Base-by-base conservation (phyloP, 1,140 invertebrate species). In the Trichonephila inaurata region DNA sequence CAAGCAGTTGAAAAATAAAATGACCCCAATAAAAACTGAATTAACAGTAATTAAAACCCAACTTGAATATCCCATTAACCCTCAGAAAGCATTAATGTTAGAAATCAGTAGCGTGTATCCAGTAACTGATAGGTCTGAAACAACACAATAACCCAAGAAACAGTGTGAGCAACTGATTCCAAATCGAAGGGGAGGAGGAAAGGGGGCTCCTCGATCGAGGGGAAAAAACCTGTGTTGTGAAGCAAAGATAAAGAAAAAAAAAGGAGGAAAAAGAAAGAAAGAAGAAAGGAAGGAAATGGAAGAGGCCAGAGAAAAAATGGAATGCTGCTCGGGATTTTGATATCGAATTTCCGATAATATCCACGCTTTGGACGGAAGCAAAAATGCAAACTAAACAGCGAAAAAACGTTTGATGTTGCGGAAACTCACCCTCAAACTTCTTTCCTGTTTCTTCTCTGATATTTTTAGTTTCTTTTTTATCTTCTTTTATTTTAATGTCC, bases 331-430 rank as follows among this genome's bases (percentile, higher is more conserved):
- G 28, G 81, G 90, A 91, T 85, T 91, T 91, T 91, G 77, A 85
- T 91, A 91, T 91, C 90, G 90, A 91, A 91, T 91, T 91, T 91
- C 90, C 90, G 90, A 91, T 91, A 91, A 91, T 91, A 91, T 91
- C 90, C 90, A 81, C 66, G 90, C 60, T 83, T 58, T 82, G 40
- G 21, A 66, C 77, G 60, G 58, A 91, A 91, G 81, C 61, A 91
- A 85, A 91, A 91, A 91, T 91, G 90, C 90, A 91, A 85, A 91
- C 90, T 91, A 91, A 91, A 91, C 77, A 91, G 60, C 89, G 90
- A 85, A 91, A 81, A 91, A 91, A 91, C 28, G 90, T 77, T 83
- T 85, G 77, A 83, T 91, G 90, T 91, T 64, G 90, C 81, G 81
- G 90, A 91, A 91, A 91, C 77, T 85, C 81, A 85, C 33, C 77